phyloP scores from a whole-genome alignment of 2,888 invertebrate genomes.

The Diachrysia chrysitis region DNA sequence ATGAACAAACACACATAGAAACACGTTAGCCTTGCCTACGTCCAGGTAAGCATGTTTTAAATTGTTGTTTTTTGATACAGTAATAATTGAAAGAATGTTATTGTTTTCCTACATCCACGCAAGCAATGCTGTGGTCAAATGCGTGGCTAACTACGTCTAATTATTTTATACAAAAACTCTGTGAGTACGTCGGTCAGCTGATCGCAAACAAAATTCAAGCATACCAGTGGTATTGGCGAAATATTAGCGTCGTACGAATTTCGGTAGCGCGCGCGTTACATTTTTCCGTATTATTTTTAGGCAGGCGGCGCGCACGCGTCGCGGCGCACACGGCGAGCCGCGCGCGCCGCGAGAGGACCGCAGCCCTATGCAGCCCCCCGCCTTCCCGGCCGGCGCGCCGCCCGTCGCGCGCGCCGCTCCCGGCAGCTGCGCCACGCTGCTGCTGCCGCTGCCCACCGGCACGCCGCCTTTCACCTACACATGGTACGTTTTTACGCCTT shows the following conservation, averaged over 20 bases:
- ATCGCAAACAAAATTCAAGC: constrained; percentile 49
- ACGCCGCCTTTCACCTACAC: constrained; percentile 80
- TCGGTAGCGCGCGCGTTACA: constrained; percentile 79
- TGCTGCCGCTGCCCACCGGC: constrained; percentile 75
- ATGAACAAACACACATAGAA: no score
- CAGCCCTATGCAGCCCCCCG: constrained; percentile 85
- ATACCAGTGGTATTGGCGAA: constrained; percentile 75
- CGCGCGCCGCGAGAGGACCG: constrained; percentile 85
- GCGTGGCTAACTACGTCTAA: no score
- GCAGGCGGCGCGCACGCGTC: constrained; percentile 83
- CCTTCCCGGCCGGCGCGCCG: constrained; percentile 74
- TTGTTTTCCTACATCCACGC: no score
- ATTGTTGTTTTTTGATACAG: no score
- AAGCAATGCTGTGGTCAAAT: no score
- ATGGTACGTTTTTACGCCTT: constrained; percentile 75
- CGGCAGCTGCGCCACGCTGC: constrained; percentile 73
- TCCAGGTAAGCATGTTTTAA: no score
- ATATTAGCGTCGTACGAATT: constrained; percentile 83
- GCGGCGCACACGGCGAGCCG: constrained; percentile 81
- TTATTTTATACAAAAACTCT: not conserved
- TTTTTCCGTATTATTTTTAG: constrained; percentile 88
- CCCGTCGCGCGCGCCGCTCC: constrained; percentile 77
- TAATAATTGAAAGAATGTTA: no score
- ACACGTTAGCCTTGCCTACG: no score
- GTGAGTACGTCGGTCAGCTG: constrained; percentile 64